phyloP scores from a whole-genome alignment of 2,888 invertebrate species.

The Proisotoma minuta region DNA sequence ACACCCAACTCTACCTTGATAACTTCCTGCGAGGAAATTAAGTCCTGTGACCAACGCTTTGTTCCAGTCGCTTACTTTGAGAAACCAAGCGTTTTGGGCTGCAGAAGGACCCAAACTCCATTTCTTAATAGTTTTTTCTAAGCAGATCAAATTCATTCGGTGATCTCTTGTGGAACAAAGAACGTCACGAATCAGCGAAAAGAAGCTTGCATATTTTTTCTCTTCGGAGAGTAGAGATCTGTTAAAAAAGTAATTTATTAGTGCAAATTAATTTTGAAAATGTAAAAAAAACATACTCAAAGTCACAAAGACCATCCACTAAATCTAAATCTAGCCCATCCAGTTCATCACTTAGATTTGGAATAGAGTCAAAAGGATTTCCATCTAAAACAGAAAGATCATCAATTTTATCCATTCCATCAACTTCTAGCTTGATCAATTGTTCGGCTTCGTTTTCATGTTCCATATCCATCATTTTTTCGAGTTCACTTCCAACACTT shows the following conservation, averaged over 20 bases:
- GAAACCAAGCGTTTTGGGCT: constrained; percentile 74
- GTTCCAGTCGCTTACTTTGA: constrained; percentile 66
- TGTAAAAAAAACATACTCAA: constrained; percentile 39
- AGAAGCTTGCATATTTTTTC: constrained; percentile 71
- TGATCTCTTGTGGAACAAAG: constrained; percentile 81
- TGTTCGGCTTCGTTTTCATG: constrained; percentile 48
- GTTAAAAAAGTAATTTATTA: constrained; percentile 28
- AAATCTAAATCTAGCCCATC: constrained; percentile 52
- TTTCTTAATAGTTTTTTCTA: constrained; percentile 68
- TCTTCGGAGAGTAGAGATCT: constrained; percentile 62
- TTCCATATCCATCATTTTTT: constrained; percentile 54
- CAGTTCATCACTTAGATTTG: constrained; percentile 50
- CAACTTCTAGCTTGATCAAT: constrained; percentile 46
- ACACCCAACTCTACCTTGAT: constrained; percentile 53
- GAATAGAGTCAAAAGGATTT: constrained; percentile 47
- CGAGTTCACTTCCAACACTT: constrained; percentile 41
- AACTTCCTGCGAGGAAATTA: constrained; percentile 77
- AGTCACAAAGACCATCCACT: constrained; percentile 46
- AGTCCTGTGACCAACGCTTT: constrained; percentile 70
- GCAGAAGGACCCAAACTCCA: constrained; percentile 78
- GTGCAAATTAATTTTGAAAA: too few relatives aligned
- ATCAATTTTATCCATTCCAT: constrained; percentile 52
- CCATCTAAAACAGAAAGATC: constrained; percentile 38
- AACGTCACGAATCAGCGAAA: constrained; percentile 80
- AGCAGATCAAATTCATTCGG: constrained; percentile 69